Evolutionary conservation across 1,140 invertebrate genomes (phyloP), one percentile per base, ranked within the genome.

Genomic region (Zelostemma sp.): DNA sequence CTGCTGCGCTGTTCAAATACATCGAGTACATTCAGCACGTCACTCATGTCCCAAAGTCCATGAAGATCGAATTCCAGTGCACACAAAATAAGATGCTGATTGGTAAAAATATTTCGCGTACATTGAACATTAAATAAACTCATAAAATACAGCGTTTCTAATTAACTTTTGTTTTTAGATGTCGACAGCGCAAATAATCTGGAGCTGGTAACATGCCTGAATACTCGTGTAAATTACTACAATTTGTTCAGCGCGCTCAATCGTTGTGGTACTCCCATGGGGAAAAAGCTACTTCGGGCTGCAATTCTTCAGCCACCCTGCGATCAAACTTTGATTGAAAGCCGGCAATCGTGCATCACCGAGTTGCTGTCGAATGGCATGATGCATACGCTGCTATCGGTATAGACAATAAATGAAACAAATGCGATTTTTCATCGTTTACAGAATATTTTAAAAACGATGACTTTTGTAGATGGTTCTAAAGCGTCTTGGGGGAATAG

Each of bases 1-100:
- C 90, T 14, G 89, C 91, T 43, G 95, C 94, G 2, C 84, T 97
- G 1, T 79, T 97, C 1, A 94, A 92, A 74, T 97, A 96, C 79
- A 87, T 95, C 2, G 93, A 96, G 80, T 90, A 90, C 63, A 89
- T 91, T 58, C 91, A 95, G 75, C 92, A 91, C 70, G 86, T 94
- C 14, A 85, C 91, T 11, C 95, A 93, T 85, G 89, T 90, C 3
- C 89, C 90, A 40, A 89, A 91, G 73, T 93, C 94, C 0, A 81
- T 97, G 40, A 93, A 91, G 82, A 88, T 97, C 43, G 89, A 92
- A 60, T 97, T 93, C 82, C 90, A 93, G 80, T 91, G 90, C 18
- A 91, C 93, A 31, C 91, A 95, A 83, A 90, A 95, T 66, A 91
- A 91, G n/a, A 92, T 92, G 74, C 87, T 93, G 67, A 95, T 98